Conservation (phyloP, 1,140 invertebrate genomes). For the Wiebesia pumilae region DNA sequence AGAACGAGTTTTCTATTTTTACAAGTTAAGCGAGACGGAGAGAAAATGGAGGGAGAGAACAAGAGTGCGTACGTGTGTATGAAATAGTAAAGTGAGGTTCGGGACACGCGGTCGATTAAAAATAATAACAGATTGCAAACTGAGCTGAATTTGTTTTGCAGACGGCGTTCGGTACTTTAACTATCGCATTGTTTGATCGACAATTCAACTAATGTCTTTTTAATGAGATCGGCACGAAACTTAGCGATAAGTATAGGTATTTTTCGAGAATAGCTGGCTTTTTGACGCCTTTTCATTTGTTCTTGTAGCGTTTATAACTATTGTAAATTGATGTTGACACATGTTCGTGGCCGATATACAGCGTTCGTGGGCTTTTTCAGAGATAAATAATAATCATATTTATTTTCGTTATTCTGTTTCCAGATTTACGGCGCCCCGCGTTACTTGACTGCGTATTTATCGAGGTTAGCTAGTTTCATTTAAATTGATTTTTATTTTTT, state of each 20-base stretch:
- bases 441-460: not conserved
- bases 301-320: too few relatives aligned
- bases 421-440: not conserved
- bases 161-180: not conserved
- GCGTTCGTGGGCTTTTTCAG: not conserved
- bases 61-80: not conserved
- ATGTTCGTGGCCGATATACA: too few relatives aligned
- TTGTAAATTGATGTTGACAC: not conserved
- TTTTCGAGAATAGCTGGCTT: not conserved
- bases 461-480: too few relatives aligned
- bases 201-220: not conserved
- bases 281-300: too few relatives aligned
- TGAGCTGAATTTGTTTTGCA: conserved; percentile 8
- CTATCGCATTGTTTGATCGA: not conserved
- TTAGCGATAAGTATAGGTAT: not conserved
- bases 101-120: conserved; percentile 23
- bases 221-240: not conserved
- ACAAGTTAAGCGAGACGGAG: not conserved
- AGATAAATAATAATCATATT: not conserved
- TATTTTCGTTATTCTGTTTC: not conserved
- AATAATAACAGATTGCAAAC: conserved; percentile 39
- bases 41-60: not conserved
- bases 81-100: not conserved
- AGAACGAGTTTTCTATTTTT: conserved; percentile 52
- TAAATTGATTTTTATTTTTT: not conserved